Evolutionary conservation across 2,888 invertebrate species (phyloP).

Genomic region (Ptychoptera albimana): DNA sequence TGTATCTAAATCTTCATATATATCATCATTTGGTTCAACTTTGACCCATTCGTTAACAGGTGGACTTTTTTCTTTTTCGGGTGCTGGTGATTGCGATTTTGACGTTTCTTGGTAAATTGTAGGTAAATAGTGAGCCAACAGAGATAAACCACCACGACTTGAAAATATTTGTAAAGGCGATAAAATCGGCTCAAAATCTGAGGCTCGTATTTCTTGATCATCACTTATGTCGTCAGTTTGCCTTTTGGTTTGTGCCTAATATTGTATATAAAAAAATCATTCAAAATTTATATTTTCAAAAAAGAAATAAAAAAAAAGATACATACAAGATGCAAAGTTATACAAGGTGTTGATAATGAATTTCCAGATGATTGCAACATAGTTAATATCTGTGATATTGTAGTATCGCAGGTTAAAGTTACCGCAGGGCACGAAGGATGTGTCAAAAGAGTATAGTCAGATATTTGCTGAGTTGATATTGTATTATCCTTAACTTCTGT

Average conservation of each 20-base stretch:
- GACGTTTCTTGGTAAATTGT: slow-evolving; percentile 70
- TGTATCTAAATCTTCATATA: slow-evolving; percentile 42
- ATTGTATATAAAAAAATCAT: not conserved
- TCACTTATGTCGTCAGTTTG: slow-evolving; percentile 14
- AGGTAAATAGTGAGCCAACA: slow-evolving; percentile 77
- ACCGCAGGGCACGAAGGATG: slow-evolving; percentile 32
- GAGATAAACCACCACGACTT: slow-evolving; percentile 70
- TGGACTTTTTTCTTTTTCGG: slow-evolving; percentile 28
- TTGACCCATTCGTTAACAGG: slow-evolving; percentile 31
- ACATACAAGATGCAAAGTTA: slow-evolving; percentile 23
- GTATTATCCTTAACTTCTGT: slow-evolving; percentile 7
- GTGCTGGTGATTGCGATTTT: slow-evolving; percentile 36
- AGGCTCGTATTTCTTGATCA: slow-evolving; percentile 20
- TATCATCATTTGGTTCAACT: slow-evolving; percentile 40
- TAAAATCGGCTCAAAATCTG: slow-evolving; percentile 24
- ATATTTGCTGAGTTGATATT: not conserved
- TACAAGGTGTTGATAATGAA: slow-evolving; percentile 35
- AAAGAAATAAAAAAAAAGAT: not conserved
- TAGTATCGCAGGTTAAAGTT: slow-evolving; percentile 37
- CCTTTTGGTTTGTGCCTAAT: slow-evolving; percentile 13
- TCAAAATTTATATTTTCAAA: not conserved
- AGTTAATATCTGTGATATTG: slow-evolving; percentile 41
- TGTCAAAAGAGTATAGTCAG: slow-evolving; percentile 27
- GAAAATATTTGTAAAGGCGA: slow-evolving; percentile 72
- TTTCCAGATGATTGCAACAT: slow-evolving; percentile 35